Conservation (phyloP, 2,888 invertebrate species). For the Ophioninae sp. region DNA sequence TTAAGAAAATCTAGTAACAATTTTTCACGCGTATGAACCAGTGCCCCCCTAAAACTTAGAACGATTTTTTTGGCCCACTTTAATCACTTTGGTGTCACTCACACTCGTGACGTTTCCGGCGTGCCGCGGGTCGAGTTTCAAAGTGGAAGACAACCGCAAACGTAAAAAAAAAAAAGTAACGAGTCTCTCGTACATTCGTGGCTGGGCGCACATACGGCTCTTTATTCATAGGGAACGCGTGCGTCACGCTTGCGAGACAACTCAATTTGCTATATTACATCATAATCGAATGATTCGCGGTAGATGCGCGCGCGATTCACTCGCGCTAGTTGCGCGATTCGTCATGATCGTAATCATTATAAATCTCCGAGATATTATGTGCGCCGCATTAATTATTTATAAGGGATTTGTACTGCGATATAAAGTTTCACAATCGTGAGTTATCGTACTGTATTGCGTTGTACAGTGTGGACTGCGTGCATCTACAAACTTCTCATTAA, state of each 20-base stretch:
- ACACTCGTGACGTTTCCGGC: neutral
- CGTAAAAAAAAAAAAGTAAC: conserved; percentile 4
- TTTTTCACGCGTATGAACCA: neutral
- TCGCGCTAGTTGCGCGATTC: conserved; percentile 28
- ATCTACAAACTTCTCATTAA: conserved; percentile 43
- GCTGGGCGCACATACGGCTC: conserved; percentile 15
- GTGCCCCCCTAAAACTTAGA: neutral
- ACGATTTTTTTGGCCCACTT: neutral
- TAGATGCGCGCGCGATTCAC: conserved; percentile 9
- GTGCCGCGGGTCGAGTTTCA: neutral
- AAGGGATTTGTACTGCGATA: conserved; percentile 14
- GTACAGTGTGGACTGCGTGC: neutral
- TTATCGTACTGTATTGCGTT: neutral
- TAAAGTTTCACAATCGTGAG: conserved; percentile 28
- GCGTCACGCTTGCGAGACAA: conserved; percentile 37
- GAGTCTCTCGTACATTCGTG: neutral
- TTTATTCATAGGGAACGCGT: neutral
- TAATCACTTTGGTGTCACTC: neutral
- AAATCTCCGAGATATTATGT: conserved; percentile 43
- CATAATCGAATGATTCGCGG: conserved; percentile 46
- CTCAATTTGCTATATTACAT: conserved; percentile 49
- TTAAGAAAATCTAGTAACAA: too few relatives aligned
- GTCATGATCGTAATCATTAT: conserved; percentile 53
- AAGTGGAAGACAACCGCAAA: neutral
- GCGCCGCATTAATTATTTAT: conserved; percentile 49